Evolutionary conservation across 2,888 invertebrate species (phyloP), one percentile per base, ranked within the genome.

Genomic region (Caenorhabditis macrosperma): DNA sequence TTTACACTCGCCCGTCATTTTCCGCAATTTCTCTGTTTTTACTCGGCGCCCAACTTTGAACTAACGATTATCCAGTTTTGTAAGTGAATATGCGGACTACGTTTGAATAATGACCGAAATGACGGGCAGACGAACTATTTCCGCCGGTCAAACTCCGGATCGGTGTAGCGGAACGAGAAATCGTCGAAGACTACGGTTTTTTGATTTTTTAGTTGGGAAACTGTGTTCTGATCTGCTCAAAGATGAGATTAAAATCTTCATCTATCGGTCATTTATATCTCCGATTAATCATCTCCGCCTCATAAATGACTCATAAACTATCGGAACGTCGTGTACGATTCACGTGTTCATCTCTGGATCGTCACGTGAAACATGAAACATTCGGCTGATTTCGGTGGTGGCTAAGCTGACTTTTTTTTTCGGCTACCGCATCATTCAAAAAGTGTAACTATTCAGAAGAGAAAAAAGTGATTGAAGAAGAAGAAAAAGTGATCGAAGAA

Each of bases 311-410:
- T n/a, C n/a, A n/a, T n/a, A n/a, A n/a, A n/a, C n/a, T n/a, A n/a
- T n/a, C n/a, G n/a, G n/a, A n/a, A n/a, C n/a, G n/a, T n/a, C 52
- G 52, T 64, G 64, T 28, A 52, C 24, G 33, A 10, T 44, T 68
- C 68, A 68, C 57, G 57, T 68, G 68, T 48, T 35, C 35, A 24
- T n/a, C 48, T 68, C 68, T 68, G 68, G 68, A 68, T 68, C 10
- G 26, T 59, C 68, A 59, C 48, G 57, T 68, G 67, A n/a, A n/a
- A n/a, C n/a, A n/a, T n/a, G n/a, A n/a, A n/a, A n/a, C n/a, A n/a
- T n/a, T n/a, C n/a, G n/a, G n/a, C n/a, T n/a, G n/a, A n/a, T n/a
- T n/a, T n/a, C n/a, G n/a, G n/a, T n/a, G n/a, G n/a, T n/a, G n/a
- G n/a, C n/a, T n/a, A n/a, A n/a, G n/a, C n/a, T n/a, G n/a, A n/a